Conservation (phyloP, 1,140 invertebrate genomes). For the Drosophila athabasca region DNA sequence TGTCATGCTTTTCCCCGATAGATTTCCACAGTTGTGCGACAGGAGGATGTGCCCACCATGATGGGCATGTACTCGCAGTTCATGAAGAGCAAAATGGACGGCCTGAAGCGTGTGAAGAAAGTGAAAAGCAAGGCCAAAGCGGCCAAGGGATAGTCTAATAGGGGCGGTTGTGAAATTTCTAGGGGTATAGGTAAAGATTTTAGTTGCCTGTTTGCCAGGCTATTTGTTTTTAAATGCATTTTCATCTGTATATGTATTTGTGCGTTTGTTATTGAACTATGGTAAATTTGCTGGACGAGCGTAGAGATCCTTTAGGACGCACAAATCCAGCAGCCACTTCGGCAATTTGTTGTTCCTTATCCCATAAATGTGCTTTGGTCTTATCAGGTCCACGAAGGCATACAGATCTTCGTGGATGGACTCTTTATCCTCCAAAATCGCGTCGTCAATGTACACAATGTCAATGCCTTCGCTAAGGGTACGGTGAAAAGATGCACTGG, state of each 20-base stretch:
- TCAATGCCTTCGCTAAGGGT: slow-evolving; percentile 45
- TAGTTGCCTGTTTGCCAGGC: slow-evolving; percentile 49
- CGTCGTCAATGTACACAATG: slow-evolving; percentile 56
- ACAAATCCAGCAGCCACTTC: slow-evolving; percentile 42
- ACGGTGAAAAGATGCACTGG: slow-evolving; percentile 16
- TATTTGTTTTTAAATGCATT: slow-evolving; percentile 65
- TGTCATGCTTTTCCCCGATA: slow-evolving; percentile 8
- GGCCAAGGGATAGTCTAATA: slow-evolving; percentile 74
- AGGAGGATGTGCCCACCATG: slow-evolving; percentile 93
- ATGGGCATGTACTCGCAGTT: slow-evolving; percentile 92
- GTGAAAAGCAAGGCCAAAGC: slow-evolving; percentile 89
- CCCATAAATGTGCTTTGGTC: slow-evolving; percentile 46
- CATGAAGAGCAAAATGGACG: slow-evolving; percentile 92
- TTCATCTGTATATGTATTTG: slow-evolving; percentile 40
- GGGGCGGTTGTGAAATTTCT: not conserved
- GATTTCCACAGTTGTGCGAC: slow-evolving; percentile 90
- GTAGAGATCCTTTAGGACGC: slow-evolving; percentile 7
- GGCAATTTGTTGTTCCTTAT: slow-evolving; percentile 36
- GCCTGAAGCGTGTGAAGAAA: slow-evolving; percentile 93
- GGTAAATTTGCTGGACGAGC: not conserved
- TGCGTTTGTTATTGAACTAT: not conserved
- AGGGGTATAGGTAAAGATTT: slow-evolving; percentile 54
- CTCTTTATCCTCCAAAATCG: not conserved
- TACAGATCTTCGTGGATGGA: slow-evolving; percentile 35
- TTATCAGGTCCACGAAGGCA: slow-evolving; percentile 36